These are phyloP conservation scores for Dicyrtoma fusca DNA, from an alignment of 2,888 invertebrate genomes.

Conservation along the genomic window DNA sequence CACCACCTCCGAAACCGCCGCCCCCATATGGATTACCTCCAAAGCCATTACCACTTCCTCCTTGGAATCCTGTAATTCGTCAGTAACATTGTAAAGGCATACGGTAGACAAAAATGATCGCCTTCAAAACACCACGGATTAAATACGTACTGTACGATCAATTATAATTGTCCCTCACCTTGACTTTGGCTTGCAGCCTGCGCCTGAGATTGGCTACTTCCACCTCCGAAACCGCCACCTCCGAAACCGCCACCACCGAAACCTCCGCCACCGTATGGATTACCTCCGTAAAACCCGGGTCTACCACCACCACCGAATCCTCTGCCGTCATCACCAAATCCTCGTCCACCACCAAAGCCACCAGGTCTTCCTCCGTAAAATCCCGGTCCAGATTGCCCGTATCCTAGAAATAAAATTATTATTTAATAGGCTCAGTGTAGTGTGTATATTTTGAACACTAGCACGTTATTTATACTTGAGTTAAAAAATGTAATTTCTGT, in stretches of 20 bases:
- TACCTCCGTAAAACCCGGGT: background rate
- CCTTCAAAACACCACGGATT: no score
- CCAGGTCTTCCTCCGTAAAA: background rate
- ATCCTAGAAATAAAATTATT: no score
- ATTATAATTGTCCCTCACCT: background rate
- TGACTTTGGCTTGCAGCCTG: background rate
- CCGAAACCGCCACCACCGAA: no score
- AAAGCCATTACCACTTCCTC: background rate
- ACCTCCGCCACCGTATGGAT: background rate
- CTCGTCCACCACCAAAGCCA: constrained; percentile 4
- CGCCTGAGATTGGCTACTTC: background rate
- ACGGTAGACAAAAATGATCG: background rate
- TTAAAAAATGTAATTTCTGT: no score
- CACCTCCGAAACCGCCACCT: background rate
- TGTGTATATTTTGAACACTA: no score
- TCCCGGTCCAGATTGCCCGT: constrained; percentile 23
- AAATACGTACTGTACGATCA: no score
- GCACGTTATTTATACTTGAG: no score
- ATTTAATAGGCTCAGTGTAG: no score
- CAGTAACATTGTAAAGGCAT: no score
- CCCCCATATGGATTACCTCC: constrained; percentile 31
- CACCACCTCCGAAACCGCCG: background rate
- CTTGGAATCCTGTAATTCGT: background rate
- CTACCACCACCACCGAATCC: constrained; percentile 36
- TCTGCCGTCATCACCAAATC: constrained; percentile 30